Evolutionary conservation across 2,113 vertebrate species (phyloP), one percentile per base, ranked within the genome.

Genomic region (Prolemur simus): DNA sequence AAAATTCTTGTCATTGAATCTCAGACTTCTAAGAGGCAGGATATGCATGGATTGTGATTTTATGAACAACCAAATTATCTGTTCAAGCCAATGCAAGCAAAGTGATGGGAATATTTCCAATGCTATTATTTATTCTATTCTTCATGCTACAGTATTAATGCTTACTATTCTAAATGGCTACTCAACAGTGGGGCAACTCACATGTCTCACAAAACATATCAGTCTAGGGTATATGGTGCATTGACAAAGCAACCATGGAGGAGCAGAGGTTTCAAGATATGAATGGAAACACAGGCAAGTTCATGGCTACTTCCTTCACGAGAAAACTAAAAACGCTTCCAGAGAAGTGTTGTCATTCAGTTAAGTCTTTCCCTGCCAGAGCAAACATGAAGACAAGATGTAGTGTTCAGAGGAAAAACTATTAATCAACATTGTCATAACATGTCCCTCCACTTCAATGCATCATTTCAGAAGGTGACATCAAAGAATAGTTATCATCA

Each of bases 61-160:
- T 52, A 83, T 0, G 1, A 97, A 80, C 37, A 84, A 47, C 2
- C 17, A 3, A 10, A 0, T 82, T 80, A 78, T 89, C 87, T 81
- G 0, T 34, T 81, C 60, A 88, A 96, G 91, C 81, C 95, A 77
- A 42, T 20, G 63, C 80, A 29, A 83, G 73, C 89, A 76, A 85
- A 95, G 23, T 1, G 1, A 94, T 84, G 87, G 91, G 87, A 95
- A 42, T 88, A 66, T 95, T 96, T 95, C 88, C 94, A 98, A 0
- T 39, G 21, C 86, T 81, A 20, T 66, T 97, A 92, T 20, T 96
- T 96, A 91, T 80, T 98, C 94, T 73, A 56, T 87, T 95, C 87
- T 92, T 95, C 71, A 8, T 11, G 88, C 39, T 90, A 32, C 88
- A 94, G 39, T 78, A 94, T 90, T 20, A 96, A 95, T 63, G 93